Base-by-base conservation (phyloP, 2,888 invertebrate genomes). In the Melitaea athalia region DNA sequence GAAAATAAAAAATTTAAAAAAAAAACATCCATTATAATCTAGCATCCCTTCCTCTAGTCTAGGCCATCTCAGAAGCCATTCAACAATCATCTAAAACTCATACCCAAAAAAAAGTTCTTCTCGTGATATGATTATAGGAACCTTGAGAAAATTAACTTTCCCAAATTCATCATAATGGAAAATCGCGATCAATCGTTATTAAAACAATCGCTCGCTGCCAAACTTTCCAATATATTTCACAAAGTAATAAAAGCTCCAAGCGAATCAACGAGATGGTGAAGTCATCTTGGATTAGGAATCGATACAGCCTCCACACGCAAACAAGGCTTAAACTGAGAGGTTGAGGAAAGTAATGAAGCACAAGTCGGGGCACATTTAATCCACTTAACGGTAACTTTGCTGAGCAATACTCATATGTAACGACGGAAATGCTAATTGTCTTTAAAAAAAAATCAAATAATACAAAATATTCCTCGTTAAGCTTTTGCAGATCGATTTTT, bases 191-290 rank as follows among this genome's bases (percentile, higher is more conserved):
- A 55, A 63, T 17, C 14, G 31, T 12, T 50, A 38, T 55, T n/a
- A 63, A 31, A 47, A 45, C 47, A 15, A 57, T 43, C 55, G 8
- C 43, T 15, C 45, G 53, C 31, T 55, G 12, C 43, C 53, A 57
- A 64, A 64, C 57, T 64, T 47, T 45, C 55, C 57, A 14, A 33
- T 12, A 47, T 57, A 42, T 57, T 64, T 43, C 15, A 15, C 67
- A 49, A 67, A 63, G 62, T 67, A 62, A 67, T 62, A 43, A 67
- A 38, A 63, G 62, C 47, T 49, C 57, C 62, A 50, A 49, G 42
- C n/a, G 17, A 59, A 53, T 47, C 49, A 33, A 31, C 57, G 57
- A 57, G 62, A 55, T 14, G 53, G 45, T n/a, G 64, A 50, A 59
- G 43, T 64, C 59, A 43, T 42, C 49, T 15, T 4, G 52, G 45